Evolutionary conservation across 1,140 invertebrate species (phyloP).

Genomic region (Tetragonula clypearis): DNA sequence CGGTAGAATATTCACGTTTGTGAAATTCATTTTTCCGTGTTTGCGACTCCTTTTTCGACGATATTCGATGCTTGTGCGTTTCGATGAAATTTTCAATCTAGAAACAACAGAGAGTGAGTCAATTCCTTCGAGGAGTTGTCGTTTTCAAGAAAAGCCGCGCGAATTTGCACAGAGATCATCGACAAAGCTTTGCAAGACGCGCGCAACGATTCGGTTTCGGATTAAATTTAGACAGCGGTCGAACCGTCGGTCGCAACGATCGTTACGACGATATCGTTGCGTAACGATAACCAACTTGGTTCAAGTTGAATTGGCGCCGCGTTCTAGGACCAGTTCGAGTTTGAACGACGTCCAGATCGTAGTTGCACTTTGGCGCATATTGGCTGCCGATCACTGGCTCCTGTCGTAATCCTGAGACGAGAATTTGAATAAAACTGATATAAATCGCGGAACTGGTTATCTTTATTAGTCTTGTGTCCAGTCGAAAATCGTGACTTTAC

Average conservation of each 20-base stretch:
- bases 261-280: background rate
- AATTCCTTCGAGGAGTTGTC: no score
- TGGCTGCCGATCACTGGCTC: slow-evolving; percentile 1
- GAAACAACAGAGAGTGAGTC: no score
- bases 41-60: no score
- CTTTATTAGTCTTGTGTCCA: slow-evolving; percentile 10
- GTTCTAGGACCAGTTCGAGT: slow-evolving; percentile 1
- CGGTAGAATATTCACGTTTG: background rate
- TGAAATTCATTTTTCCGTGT: no score
- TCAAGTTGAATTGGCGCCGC: slow-evolving; percentile 11
- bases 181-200: background rate
- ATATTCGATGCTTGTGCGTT: no score
- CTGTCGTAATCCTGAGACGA: slow-evolving; percentile 16
- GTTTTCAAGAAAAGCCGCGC: no score
- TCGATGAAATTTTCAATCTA: no score
- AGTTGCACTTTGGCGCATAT: background rate
- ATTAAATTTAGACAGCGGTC: slow-evolving; percentile 14
- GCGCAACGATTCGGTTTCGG: background rate
- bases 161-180: background rate
- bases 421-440: slow-evolving; percentile 3
- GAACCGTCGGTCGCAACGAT: background rate
- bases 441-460: slow-evolving; percentile 10
- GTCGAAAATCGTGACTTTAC: background rate
- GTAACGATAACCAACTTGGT: slow-evolving; percentile 1
- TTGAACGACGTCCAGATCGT: background rate